These are phyloP conservation scores for Poeciliopsis turneri DNA, from an alignment of 2,797 vertebrate species.

Conservation along the genomic window DNA sequence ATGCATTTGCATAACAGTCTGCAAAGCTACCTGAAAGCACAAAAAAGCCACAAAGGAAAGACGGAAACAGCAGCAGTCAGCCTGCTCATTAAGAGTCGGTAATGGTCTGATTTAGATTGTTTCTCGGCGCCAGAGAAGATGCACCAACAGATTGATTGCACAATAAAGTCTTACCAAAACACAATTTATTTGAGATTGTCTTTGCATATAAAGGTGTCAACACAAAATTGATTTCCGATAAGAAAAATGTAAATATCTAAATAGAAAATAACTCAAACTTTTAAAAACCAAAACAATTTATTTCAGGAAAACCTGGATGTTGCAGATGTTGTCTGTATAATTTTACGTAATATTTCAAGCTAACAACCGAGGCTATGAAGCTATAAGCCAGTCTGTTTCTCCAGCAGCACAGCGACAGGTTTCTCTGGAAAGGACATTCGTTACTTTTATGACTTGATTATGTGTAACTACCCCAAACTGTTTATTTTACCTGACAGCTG, in stretches of 20 bases:
- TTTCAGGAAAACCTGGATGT: not conserved
- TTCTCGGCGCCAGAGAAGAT: slow-evolving; percentile 39
- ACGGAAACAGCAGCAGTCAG: slow-evolving; percentile 37
- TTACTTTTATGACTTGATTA: not conserved
- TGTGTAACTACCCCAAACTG: not conserved
- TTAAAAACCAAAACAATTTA: not conserved
- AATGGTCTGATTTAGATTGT: slow-evolving; percentile 45
- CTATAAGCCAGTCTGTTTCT: not conserved
- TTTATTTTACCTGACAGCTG: not conserved
- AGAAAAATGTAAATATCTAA: not conserved
- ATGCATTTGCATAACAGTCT: slow-evolving; percentile 27
- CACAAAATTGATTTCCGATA: not conserved
- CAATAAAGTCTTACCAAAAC: slow-evolving; percentile 38
- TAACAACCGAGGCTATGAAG: not conserved
- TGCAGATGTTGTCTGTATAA: not conserved
- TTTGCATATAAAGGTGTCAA: slow-evolving; percentile 39
- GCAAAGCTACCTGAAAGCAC: slow-evolving; percentile 39
- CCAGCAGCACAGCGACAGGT: not conserved
- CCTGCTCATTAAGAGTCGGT: slow-evolving; percentile 47
- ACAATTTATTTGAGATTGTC: slow-evolving; percentile 27
- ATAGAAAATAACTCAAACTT: not conserved
- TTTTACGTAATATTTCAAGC: not conserved
- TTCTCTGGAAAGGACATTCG: not conserved
- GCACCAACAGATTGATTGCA: slow-evolving; percentile 30
- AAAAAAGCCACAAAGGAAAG: slow-evolving; percentile 30